Conservation (phyloP, 2,888 invertebrate species). For the Archaeoteleia sp. region DNA sequence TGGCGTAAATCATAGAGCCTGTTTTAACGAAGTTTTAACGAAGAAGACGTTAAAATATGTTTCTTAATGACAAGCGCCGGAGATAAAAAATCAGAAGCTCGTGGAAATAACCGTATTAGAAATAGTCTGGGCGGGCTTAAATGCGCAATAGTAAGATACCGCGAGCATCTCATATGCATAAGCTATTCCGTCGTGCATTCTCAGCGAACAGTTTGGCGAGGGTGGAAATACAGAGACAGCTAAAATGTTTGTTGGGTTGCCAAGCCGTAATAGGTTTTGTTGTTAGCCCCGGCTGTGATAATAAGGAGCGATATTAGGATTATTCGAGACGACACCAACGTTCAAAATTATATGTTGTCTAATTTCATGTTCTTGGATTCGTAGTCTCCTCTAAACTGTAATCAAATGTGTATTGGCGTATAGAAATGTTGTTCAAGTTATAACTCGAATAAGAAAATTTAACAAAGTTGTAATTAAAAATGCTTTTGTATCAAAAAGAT, state of each 20-base stretch:
- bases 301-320: slow-evolving; percentile 63
- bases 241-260: slow-evolving; percentile 50
- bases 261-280: slow-evolving; percentile 60
- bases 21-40: too few species aligned
- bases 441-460: too few species aligned
- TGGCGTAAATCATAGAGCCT: too few species aligned
- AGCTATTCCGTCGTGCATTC: slow-evolving; percentile 54
- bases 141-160: slow-evolving; percentile 35
- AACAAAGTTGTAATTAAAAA: too few species aligned
- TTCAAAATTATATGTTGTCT: slow-evolving; percentile 7
- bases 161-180: slow-evolving; percentile 59
- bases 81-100: slow-evolving; percentile 40
- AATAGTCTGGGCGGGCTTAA: slow-evolving; percentile 39
- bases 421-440: too few species aligned
- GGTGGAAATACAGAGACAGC: slow-evolving; percentile 17
- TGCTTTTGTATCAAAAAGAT: too few species aligned
- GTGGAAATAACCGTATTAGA: slow-evolving; percentile 43
- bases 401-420: too few species aligned
- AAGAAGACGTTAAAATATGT: slow-evolving; percentile 23
- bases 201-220: slow-evolving; percentile 16
- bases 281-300: slow-evolving; percentile 58
- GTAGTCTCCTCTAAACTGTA: not conserved
- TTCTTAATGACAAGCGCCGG: slow-evolving; percentile 33
- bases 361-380: not conserved
- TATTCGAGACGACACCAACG: slow-evolving; percentile 57